Percentiles rank a stretch among this genome's conserved stretches.
Evolutionary conservation across 2,797 vertebrate genomes (phyloP).

Genomic region (Columba guinea): DNA sequence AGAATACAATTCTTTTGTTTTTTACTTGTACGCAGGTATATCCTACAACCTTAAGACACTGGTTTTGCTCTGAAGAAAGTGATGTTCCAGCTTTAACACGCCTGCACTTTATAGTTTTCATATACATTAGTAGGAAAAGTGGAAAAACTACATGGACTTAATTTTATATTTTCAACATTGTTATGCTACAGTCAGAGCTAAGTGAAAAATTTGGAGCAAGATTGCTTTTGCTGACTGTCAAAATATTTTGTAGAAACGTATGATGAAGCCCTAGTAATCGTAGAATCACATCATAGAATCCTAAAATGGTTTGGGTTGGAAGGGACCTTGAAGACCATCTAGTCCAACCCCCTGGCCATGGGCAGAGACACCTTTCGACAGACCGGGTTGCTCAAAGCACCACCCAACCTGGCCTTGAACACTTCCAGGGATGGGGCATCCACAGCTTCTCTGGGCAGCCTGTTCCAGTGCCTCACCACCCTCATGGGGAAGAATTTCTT

Average conservation of each 20-base stretch:
- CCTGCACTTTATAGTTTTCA: background rate
- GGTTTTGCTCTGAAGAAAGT: background rate
- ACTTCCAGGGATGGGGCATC: no score
- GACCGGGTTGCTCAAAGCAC: no score
- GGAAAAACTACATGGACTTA: accelerated
- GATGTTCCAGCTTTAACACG: background rate
- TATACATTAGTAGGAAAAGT: background rate
- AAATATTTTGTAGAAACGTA: background rate
- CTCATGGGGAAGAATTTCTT: no score
- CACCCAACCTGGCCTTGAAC: no score
- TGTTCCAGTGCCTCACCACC: no score
- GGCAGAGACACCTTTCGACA: no score
- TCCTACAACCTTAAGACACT: background rate
- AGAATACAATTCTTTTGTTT: background rate
- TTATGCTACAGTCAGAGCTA: background rate
- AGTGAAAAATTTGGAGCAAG: background rate
- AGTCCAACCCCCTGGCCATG: no score
- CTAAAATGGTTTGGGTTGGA: no score
- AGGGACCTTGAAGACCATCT: no score
- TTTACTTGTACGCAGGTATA: background rate
- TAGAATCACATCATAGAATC: no score
- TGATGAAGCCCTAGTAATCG: background rate
- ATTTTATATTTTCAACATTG: background rate
- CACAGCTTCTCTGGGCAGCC: no score
- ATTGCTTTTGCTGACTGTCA: background rate